Conservation (phyloP, 2,888 invertebrate genomes). For the Brachypalpus laphriformis region DNA sequence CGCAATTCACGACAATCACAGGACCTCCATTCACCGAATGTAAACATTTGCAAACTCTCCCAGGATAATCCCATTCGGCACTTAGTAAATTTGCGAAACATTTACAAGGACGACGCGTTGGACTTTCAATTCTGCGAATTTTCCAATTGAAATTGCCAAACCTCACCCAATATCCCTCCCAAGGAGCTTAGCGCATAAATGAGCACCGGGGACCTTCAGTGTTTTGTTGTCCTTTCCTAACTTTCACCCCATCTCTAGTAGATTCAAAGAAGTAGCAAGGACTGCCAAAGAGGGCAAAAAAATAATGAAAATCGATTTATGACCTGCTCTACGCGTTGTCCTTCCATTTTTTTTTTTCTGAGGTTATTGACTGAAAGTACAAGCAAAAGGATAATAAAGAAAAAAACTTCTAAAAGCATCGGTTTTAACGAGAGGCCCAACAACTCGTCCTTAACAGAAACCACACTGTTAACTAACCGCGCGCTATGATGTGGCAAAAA, state of each 20-base stretch:
- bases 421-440: constrained; percentile 15
- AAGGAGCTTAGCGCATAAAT: constrained; percentile 1
- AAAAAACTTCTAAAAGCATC: constrained; percentile 26
- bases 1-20: no score
- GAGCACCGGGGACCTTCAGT: background rate
- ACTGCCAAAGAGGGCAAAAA: background rate
- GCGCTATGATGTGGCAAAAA: background rate
- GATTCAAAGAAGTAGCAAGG: background rate
- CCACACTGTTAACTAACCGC: constrained; percentile 15
- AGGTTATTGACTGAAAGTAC: constrained; percentile 21
- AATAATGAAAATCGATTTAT: constrained; percentile 19
- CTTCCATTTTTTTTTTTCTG: background rate
- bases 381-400: background rate
- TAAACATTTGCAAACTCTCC: background rate
- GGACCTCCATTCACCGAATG: no score
- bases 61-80: background rate
- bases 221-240: background rate
- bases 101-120: background rate
- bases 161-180: background rate
- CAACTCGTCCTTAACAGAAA: background rate
- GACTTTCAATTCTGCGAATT: background rate
- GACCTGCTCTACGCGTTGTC: background rate
- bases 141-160: background rate
- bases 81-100: background rate
- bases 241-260: background rate